Conservation (phyloP, 2,113 vertebrate genomes). For the Silurus meridionalis region DNA sequence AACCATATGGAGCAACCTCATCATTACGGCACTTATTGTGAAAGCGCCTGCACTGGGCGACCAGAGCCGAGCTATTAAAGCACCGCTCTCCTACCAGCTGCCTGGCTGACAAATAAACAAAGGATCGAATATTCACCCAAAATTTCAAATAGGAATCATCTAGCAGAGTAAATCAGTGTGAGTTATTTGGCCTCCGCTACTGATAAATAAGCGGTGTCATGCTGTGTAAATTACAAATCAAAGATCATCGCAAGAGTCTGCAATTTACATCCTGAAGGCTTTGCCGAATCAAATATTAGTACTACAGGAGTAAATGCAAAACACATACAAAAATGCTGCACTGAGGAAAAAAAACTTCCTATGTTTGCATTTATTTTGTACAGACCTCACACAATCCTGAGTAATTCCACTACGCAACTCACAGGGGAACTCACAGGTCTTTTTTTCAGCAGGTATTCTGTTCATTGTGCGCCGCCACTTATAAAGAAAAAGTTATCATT, state of each 20-base stretch:
- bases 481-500: background rate
- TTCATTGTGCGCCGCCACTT: background rate
- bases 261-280: background rate
- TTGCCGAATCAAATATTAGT: background rate
- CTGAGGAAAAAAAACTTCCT: background rate
- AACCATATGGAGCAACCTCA: constrained; percentile 53
- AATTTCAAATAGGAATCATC: constrained; percentile 14
- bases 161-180: constrained; percentile 5
- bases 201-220: constrained; percentile 5
- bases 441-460: background rate
- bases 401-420: background rate
- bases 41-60: constrained; percentile 37
- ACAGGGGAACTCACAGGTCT: background rate
- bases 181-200: background rate
- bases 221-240: constrained; percentile 22
- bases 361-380: background rate
- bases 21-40: constrained; percentile 59
- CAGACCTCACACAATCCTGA: background rate
- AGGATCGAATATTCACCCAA: constrained; percentile 12
- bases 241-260: constrained; percentile 15
- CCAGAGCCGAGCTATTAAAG: constrained; percentile 51
- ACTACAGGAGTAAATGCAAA: background rate
- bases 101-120: constrained; percentile 30
- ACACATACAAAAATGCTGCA: background rate
- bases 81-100: constrained; percentile 44